These are phyloP conservation scores for Prionailurus viverrinus DNA, from an alignment of 2,113 vertebrate genomes.

Conservation along the genomic window DNA sequence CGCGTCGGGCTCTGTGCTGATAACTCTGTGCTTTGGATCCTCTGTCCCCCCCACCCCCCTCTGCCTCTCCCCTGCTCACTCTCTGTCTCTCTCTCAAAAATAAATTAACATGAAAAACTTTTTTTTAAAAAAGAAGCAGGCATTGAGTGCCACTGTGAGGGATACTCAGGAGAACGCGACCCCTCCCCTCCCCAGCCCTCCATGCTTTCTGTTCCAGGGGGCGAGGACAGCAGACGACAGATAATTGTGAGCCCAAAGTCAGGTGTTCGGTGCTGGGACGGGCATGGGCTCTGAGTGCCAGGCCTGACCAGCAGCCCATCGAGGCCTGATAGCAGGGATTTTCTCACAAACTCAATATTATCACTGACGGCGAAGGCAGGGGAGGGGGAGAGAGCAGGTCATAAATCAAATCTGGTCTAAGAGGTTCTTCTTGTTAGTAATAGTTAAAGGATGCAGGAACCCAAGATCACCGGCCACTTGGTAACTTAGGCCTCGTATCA, in stretches of 20 bases:
- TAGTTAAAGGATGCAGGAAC: background rate
- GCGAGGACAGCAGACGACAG: background rate
- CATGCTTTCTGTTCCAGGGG: background rate
- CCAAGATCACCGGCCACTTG: background rate
- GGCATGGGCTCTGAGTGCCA: background rate
- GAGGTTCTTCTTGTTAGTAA: background rate
- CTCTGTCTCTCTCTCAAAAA: too few species aligned
- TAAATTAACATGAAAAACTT: too few species aligned
- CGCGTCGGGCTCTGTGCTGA: too few species aligned
- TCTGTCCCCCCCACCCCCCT: too few species aligned
- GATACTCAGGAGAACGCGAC: background rate
- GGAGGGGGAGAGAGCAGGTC: constrained; percentile 16
- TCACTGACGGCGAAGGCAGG: constrained; percentile 32
- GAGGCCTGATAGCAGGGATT: background rate
- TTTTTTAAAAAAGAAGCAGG: background rate
- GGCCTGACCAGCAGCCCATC: too few species aligned
- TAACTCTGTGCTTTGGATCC: too few species aligned
- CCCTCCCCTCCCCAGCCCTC: too few species aligned
- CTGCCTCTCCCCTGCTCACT: too few species aligned
- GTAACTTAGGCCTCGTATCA: background rate
- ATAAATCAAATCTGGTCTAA: constrained; percentile 17
- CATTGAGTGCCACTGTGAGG: background rate
- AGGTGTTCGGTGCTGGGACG: accelerated
- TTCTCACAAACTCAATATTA: background rate
- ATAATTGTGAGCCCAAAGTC: background rate